Evolutionary conservation across 2,888 invertebrate species (phyloP).

Genomic region (Rhaphigaster nebulosa): DNA sequence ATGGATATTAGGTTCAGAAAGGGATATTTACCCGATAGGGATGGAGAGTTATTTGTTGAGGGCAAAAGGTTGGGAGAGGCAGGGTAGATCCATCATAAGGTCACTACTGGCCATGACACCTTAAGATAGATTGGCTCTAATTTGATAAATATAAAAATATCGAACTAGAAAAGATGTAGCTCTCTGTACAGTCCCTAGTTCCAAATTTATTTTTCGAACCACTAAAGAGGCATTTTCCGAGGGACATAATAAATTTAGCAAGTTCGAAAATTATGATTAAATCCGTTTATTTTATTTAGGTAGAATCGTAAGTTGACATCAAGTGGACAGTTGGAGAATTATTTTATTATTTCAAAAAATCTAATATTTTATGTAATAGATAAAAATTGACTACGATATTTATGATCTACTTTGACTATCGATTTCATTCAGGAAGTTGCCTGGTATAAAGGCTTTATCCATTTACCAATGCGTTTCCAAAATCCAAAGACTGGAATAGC

Average conservation of each 20-base stretch:
- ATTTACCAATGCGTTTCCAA: too few species aligned
- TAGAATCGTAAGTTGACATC: too few species aligned
- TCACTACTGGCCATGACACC: constrained; percentile 60
- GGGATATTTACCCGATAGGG: not conserved
- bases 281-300: too few species aligned
- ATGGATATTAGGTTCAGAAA: not conserved
- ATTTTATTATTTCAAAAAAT: too few species aligned
- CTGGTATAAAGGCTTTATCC: too few species aligned
- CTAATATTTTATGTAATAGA: too few species aligned
- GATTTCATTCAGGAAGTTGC: too few species aligned
- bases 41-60: constrained; percentile 24
- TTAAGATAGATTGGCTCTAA: constrained; percentile 60
- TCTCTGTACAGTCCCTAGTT: not conserved
- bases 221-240: not conserved
- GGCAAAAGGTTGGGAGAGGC: constrained; percentile 48
- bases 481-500: too few species aligned
- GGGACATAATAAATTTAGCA: not conserved
- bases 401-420: too few species aligned
- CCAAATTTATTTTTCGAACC: not conserved
- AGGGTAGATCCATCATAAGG: constrained; percentile 60
- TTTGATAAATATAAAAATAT: constrained; percentile 61
- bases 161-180: not conserved
- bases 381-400: too few species aligned
- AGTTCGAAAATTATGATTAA: not conserved
- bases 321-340: too few species aligned